These are phyloP conservation scores for Ochlodes sylvanus DNA, from an alignment of 2,888 invertebrate species.

Conservation along the genomic window DNA sequence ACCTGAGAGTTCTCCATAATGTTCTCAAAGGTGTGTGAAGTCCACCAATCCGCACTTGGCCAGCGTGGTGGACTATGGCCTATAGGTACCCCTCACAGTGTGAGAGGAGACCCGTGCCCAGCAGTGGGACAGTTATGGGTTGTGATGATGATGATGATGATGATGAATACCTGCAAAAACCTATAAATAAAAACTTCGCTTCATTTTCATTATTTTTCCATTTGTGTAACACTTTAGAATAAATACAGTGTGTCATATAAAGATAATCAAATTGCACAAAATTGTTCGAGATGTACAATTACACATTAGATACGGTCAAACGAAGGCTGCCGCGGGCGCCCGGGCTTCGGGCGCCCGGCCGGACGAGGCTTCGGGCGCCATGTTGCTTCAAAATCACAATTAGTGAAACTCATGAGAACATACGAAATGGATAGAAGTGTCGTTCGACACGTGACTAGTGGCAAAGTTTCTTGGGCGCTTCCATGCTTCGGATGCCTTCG, in stretches of 20 bases:
- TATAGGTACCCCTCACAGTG: no score
- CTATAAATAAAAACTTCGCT: neutral
- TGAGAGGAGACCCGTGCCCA: no score
- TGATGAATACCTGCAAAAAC: no score
- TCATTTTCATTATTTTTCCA: neutral
- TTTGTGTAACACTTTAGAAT: constrained; percentile 6
- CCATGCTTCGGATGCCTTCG: no score
- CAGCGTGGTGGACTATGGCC: no score
- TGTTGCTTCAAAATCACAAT: constrained; percentile 16
- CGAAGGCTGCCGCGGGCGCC: constrained; percentile 18
- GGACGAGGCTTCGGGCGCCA: neutral
- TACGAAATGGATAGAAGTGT: neutral
- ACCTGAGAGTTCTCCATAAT: no score
- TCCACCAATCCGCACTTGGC: no score
- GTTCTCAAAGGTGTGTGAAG: no score
- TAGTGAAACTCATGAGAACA: neutral
- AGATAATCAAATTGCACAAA: constrained; percentile 28
- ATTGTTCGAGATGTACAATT: constrained; percentile 17
- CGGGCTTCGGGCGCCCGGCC: neutral
- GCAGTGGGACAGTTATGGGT: no score
- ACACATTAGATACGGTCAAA: constrained; percentile 26
- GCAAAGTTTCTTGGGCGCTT: no score
- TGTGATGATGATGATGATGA: no score
- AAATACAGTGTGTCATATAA: neutral
- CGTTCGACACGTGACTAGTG: neutral